phyloP scores from a whole-genome alignment of 92 coral and sea anemone genomes.

The Porites lobata region DNA sequence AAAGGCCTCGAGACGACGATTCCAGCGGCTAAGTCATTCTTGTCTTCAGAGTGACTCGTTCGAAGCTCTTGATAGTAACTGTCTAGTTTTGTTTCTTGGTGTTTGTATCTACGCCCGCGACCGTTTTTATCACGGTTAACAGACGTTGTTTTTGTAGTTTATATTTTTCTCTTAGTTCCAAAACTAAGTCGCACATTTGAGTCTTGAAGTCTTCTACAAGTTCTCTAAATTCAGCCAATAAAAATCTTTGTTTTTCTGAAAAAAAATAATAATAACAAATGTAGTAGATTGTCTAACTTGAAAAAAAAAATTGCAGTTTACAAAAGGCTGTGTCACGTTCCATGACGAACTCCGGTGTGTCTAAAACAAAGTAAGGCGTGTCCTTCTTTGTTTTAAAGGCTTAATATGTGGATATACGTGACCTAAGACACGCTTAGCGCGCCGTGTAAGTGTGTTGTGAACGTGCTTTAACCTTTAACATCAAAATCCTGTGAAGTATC shows the following conservation, averaged over 20 bases:
- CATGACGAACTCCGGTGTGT: too few species aligned
- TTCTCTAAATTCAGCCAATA: slow-evolving; percentile 12
- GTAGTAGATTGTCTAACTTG: neutral
- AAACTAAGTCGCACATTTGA: neutral
- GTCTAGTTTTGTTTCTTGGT: neutral
- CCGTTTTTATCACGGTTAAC: slow-evolving; percentile 7
- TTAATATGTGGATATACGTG: too few species aligned
- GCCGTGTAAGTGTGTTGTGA: too few species aligned
- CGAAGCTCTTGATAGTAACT: neutral
- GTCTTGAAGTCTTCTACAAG: slow-evolving; percentile 9
- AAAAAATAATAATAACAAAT: neutral
- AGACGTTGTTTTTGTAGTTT: neutral
- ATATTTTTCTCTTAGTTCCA: slow-evolving; percentile 31
- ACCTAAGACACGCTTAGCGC: too few species aligned
- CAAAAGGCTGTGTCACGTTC: too few species aligned
- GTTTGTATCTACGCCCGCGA: neutral
- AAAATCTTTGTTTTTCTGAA: neutral
- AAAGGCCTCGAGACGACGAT: neutral
- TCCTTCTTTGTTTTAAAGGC: too few species aligned
- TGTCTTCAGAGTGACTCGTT: neutral
- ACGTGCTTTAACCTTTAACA: too few species aligned
- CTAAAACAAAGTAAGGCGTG: too few species aligned
- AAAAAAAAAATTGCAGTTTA: too few species aligned
- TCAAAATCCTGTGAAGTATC: too few species aligned
- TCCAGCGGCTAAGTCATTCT: slow-evolving; percentile 4